Evolutionary conservation across 1,140 invertebrate species (phyloP).

Genomic region (Saccostrea glomerata): DNA sequence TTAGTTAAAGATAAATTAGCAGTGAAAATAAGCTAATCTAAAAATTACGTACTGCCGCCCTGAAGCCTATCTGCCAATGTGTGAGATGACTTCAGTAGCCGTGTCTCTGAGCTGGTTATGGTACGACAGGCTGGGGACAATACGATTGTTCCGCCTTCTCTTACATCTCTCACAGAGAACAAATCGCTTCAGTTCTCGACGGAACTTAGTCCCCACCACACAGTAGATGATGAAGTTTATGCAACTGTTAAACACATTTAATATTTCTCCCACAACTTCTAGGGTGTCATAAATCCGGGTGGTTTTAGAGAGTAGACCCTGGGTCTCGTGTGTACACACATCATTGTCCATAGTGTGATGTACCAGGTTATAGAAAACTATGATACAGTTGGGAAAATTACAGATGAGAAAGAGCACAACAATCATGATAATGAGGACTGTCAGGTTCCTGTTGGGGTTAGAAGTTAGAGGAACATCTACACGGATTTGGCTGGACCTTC

Average conservation of each 20-base stretch:
- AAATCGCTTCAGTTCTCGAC: constrained; percentile 55
- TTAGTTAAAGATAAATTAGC: too few relatives aligned
- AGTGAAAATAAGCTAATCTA: too few relatives aligned
- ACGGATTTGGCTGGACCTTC: constrained; percentile 62
- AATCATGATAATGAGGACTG: constrained; percentile 60
- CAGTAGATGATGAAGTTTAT: constrained; percentile 64
- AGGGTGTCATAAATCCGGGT: constrained; percentile 48
- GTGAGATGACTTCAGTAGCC: not conserved
- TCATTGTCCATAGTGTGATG: constrained; percentile 44
- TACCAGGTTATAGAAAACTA: constrained; percentile 56
- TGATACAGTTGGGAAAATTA: constrained; percentile 60
- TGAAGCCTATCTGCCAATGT: not conserved
- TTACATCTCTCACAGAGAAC: constrained; percentile 50
- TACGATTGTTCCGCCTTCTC: not conserved
- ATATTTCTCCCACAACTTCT: constrained; percentile 54
- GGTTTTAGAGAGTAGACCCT: constrained; percentile 16
- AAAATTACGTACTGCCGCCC: too few relatives aligned
- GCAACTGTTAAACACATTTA: constrained; percentile 66
- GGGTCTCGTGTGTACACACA: constrained; percentile 53
- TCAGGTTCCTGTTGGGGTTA: constrained; percentile 63
- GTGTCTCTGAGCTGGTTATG: not conserved
- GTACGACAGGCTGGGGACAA: not conserved
- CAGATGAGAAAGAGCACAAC: constrained; percentile 61
- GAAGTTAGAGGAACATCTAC: constrained; percentile 54
- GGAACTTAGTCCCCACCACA: constrained; percentile 61